Evolutionary conservation across 2,797 vertebrate genomes (phyloP).

Genomic region (Todus mexicanus): DNA sequence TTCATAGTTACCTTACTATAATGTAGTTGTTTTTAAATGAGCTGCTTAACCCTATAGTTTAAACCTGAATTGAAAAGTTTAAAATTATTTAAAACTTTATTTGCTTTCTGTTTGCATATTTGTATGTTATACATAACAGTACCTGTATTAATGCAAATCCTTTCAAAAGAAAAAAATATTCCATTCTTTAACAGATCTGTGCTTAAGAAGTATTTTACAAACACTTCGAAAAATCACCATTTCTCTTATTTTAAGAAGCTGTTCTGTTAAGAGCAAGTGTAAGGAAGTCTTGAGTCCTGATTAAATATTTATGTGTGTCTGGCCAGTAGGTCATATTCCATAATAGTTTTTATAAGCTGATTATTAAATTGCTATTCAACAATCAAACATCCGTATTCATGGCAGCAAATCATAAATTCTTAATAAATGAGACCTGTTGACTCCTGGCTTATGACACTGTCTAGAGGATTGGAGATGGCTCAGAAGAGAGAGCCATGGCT

Average conservation of each 20-base stretch:
- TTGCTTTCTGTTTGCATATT: neutral
- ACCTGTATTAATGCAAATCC: neutral
- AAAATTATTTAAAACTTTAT: neutral
- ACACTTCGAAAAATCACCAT: neutral
- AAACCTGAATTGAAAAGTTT: neutral
- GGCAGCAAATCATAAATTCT: constrained; percentile 10
- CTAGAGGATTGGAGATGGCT: neutral
- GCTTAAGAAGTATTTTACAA: neutral
- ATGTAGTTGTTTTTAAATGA: neutral
- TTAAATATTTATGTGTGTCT: constrained; percentile 56
- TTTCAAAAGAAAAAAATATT: neutral
- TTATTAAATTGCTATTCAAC: constrained; percentile 51
- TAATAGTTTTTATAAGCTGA: constrained; percentile 28
- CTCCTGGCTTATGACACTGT: neutral
- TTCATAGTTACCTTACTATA: neutral
- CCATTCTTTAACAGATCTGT: neutral
- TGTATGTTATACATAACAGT: neutral
- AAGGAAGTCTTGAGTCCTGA: constrained; percentile 22
- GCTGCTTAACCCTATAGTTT: neutral
- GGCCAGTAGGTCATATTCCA: constrained; percentile 6
- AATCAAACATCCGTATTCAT: constrained; percentile 6
- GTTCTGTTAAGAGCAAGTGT: neutral
- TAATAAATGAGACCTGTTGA: constrained; percentile 2
- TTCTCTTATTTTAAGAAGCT: neutral
- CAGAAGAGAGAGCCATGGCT: neutral